Conservation (phyloP, 2,888 invertebrate genomes). For the Andrena hattorfiana region DNA sequence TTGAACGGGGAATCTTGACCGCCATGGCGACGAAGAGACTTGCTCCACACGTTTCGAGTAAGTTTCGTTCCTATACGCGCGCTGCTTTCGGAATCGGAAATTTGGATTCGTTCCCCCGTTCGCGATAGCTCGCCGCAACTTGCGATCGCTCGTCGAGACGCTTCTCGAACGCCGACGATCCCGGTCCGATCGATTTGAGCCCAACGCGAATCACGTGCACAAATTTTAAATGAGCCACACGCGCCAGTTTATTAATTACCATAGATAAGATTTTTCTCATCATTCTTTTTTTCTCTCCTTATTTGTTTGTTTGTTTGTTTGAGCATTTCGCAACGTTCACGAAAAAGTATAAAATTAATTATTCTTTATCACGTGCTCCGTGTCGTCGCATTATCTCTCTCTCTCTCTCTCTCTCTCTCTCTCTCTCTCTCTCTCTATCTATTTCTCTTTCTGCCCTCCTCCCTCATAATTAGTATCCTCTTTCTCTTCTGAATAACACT, state of each 20-base stretch:
- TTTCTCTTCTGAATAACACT: constrained; percentile 37
- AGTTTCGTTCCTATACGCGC: background rate
- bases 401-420: constrained; percentile 28
- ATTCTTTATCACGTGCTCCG: constrained; percentile 76
- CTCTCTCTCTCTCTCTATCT: constrained; percentile 26
- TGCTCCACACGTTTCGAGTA: too few relatives aligned
- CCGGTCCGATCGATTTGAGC: constrained; percentile 59
- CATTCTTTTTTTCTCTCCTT: background rate
- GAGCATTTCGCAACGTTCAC: constrained; percentile 84
- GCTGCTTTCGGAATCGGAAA: background rate
- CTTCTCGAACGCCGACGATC: constrained; percentile 58
- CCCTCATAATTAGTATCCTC: constrained; percentile 23
- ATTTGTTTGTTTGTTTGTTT: constrained; percentile 69
- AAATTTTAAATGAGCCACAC: constrained; percentile 59
- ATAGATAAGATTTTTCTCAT: constrained; percentile 77
- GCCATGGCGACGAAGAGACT: too few relatives aligned
- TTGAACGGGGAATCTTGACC: background rate
- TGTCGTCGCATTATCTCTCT: constrained; percentile 50
- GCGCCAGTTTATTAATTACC: constrained; percentile 73
- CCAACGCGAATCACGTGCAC: constrained; percentile 61
- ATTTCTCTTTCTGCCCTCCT: constrained; percentile 29
- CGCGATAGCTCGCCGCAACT: background rate
- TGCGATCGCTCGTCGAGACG: constrained; percentile 55
- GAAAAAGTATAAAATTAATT: constrained; percentile 84
- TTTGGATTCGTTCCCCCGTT: background rate